phyloP scores from a whole-genome alignment of 2,888 invertebrate species.

The Philhelius pedissequus region DNA sequence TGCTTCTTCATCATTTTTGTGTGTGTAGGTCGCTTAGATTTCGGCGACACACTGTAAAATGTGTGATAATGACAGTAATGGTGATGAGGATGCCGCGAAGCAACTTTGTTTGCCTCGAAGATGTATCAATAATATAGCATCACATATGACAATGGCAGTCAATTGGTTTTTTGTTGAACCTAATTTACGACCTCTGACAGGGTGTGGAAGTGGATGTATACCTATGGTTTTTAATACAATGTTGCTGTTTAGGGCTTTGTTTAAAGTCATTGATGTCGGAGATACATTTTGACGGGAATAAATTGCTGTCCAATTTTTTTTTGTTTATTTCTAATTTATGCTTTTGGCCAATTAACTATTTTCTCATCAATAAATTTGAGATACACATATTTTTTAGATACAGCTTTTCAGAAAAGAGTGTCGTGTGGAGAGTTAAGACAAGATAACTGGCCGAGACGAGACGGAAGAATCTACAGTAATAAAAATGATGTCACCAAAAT shows the following conservation, averaged over 20 bases:
- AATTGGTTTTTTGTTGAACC: constrained; percentile 39
- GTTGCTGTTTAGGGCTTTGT: constrained; percentile 17
- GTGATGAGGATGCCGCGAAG: constrained; percentile 22
- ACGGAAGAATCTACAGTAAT: no score
- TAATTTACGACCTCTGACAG: constrained; percentile 39
- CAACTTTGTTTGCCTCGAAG: constrained; percentile 26
- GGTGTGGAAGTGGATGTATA: no score
- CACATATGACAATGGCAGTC: constrained; percentile 35
- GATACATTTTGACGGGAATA: background rate
- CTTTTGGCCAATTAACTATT: background rate
- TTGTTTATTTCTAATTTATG: background rate
- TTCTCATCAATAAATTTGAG: no score
- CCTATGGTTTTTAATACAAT: constrained; percentile 52
- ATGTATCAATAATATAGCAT: constrained; percentile 49
- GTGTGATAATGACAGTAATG: constrained; percentile 24
- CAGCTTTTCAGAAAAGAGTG: no score
- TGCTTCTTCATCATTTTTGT: background rate
- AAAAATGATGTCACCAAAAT: no score
- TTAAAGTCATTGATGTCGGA: background rate
- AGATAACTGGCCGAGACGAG: no score
- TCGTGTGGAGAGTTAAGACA: no score
- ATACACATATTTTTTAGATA: no score
- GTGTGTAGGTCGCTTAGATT: constrained; percentile 17
- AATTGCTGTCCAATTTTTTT: background rate
- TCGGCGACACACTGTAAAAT: background rate